Base-by-base conservation (phyloP, 2,888 invertebrate genomes). In the Agapostemon virescens region DNA sequence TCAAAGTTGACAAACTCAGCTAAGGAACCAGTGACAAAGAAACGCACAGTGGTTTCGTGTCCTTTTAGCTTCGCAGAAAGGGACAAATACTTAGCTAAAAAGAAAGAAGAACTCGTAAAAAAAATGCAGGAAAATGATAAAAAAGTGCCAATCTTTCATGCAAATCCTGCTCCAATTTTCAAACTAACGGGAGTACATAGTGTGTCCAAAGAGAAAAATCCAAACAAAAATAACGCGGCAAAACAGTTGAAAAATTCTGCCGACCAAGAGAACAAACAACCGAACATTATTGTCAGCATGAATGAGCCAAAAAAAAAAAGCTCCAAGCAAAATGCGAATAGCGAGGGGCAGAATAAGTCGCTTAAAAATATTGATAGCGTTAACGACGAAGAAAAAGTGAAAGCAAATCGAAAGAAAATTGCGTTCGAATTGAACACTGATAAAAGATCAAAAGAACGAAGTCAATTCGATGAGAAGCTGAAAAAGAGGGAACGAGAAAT, bases 131-230 rank as follows among this genome's bases (percentile, higher is more conserved):
- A 95, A 82, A 94, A 95, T 79, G 93, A 94, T 80, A 95, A 94
- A 86, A 94, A 95, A 23, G 93, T 94, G 0, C 93, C 94, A 0
- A 94, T 94, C 84, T 97, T 97, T 88, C 96, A 95, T 91, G 97
- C 97, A 0, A 95, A 95, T 69, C 96, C 96, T 0, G 90, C 95
- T 20, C 96, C 96, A 0, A 86, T 93, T 92, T 86, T 94, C 87
- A 88, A 94, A 92, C 90, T 93, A 77, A 74, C 94, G 90, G 92
- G 93, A 85, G 82, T 93, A 52, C 92, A 88, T 74, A 72, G 88
- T 17, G 71, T 73, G 49, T 87, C 89, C 0, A 93, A 93, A 20
- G 89, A 90, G 6, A 90, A 84, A 30, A 69, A 42, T 55, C 88
- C 84, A 42, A 87, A 83, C 69, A 88, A 85, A 9, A 64, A 55